Conservation (phyloP, 1,140 invertebrate genomes). For the Branchinecta lynchi region DNA sequence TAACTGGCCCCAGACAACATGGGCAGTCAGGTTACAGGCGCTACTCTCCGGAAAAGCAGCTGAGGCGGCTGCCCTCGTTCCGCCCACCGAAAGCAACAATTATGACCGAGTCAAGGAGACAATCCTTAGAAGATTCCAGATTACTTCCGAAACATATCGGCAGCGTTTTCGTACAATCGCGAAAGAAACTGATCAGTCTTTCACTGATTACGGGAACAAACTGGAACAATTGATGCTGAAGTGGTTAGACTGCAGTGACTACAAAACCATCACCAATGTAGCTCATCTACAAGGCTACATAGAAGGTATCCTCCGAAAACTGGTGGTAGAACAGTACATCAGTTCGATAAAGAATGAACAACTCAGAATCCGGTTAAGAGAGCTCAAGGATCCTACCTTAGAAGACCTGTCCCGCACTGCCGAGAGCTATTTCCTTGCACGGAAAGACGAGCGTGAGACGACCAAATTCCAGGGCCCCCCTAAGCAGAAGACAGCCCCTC, state of each 20-base stretch:
- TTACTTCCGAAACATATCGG: not conserved
- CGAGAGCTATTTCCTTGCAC: not conserved
- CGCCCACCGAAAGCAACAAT: not conserved
- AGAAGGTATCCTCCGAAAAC: not conserved
- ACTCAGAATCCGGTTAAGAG: not conserved
- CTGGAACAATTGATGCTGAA: not conserved
- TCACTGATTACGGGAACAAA: not conserved
- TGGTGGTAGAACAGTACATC: not conserved
- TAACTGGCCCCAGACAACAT: not conserved
- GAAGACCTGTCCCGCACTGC: not conserved
- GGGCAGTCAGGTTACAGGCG: not conserved
- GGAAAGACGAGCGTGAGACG: not conserved
- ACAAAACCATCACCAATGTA: not conserved
- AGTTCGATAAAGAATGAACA: not conserved
- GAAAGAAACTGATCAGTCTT: constrained; percentile 7
- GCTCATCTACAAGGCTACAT: not conserved
- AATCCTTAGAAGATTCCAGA: not conserved
- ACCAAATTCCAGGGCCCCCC: not conserved
- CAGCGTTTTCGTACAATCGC: not conserved
- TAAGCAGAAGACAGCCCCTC: not conserved
- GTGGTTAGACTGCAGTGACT: not conserved
- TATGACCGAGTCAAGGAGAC: too few species aligned
- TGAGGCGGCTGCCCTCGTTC: not conserved
- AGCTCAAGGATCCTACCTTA: not conserved
- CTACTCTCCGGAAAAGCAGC: not conserved